Percentiles rank a stretch among this genome's conserved stretches.
Evolutionary conservation across 2,113 vertebrate genomes (phyloP).

Genomic region (Tympanuchus pallidicinctus): DNA sequence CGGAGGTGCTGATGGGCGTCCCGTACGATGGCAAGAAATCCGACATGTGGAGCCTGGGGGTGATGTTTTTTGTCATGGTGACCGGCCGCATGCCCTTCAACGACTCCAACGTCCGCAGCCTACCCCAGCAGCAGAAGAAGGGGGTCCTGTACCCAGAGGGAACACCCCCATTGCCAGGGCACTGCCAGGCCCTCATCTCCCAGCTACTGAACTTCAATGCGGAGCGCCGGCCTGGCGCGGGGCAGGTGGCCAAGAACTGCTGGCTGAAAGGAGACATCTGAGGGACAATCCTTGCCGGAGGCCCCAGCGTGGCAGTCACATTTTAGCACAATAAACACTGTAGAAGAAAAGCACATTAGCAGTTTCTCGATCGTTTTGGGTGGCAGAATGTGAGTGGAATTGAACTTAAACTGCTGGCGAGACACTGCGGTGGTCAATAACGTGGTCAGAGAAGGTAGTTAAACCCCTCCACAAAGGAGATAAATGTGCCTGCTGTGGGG

Average conservation of each 20-base stretch:
- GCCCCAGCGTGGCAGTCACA: not conserved
- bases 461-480: not conserved
- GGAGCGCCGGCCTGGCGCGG: slow-evolving; percentile 43
- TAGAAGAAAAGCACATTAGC: not conserved
- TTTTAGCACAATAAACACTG: not conserved
- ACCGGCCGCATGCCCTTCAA: slow-evolving; percentile 80
- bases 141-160: slow-evolving; percentile 75
- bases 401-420: not conserved
- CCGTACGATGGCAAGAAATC: slow-evolving; percentile 82
- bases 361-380: not conserved
- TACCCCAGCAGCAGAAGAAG: slow-evolving; percentile 75
- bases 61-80: slow-evolving; percentile 83
- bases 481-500: not conserved
- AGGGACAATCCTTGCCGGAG: not conserved
- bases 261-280: slow-evolving; percentile 75
- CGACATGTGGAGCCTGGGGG: slow-evolving; percentile 82
- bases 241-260: slow-evolving; percentile 76
- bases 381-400: not conserved
- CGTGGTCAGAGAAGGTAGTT: not conserved
- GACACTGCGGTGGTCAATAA: not conserved
- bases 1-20: slow-evolving; percentile 80
- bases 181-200: slow-evolving; percentile 74
- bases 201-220: slow-evolving; percentile 77
- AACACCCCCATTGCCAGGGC: slow-evolving; percentile 57
- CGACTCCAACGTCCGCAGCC: slow-evolving; percentile 66